Evolutionary conservation across 1,140 invertebrate species (phyloP), one percentile per base, ranked within the genome.

Genomic region (Lethrus apterus): DNA sequence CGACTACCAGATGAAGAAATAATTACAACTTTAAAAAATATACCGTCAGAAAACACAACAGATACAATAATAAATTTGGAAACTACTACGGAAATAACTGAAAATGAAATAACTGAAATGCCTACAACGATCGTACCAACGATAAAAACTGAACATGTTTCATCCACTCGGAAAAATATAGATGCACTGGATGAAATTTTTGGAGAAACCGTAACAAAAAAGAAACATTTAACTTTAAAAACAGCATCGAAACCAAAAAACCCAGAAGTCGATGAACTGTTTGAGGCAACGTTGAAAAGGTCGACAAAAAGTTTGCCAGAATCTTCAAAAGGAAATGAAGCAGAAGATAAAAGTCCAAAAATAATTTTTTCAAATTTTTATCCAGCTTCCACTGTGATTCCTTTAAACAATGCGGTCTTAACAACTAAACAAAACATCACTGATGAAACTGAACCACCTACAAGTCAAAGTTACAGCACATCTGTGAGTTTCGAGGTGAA

Each of bases 401-500:
- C 5, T 26, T 26, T 26, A 26, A n/a, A 26, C 5, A 26, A n/a
- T n/a, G n/a, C n/a, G n/a, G n/a, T n/a, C n/a, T n/a, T n/a, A n/a
- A n/a, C 36, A 4, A 4, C 7, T 10, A n/a, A 29, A 29, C 36
- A 9, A 10, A 21, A 40, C 18, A 40, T 11, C n/a, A n/a, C n/a
- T n/a, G n/a, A n/a, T n/a, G n/a, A 18, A 34, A 41, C 44, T n/a
- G 34, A 32, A n/a, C 42, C 56, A 23, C 44, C 51, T 7, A 69
- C 68, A 10, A 63, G 60, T 46, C 63, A 67, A 55, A 68, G 64
- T 50, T 63, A 55, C 29, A 58, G 55, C 15, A 69, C 67, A 13
- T 69, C 65, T 0, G 64, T 67, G 2, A 69, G 64, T 52, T 55
- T 64, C 36, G 57, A 69, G 52, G 57, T 69, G 7, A 59, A 60